Base-by-base conservation (phyloP, 2,113 vertebrate species). In the Himantopus leucocephalus region DNA sequence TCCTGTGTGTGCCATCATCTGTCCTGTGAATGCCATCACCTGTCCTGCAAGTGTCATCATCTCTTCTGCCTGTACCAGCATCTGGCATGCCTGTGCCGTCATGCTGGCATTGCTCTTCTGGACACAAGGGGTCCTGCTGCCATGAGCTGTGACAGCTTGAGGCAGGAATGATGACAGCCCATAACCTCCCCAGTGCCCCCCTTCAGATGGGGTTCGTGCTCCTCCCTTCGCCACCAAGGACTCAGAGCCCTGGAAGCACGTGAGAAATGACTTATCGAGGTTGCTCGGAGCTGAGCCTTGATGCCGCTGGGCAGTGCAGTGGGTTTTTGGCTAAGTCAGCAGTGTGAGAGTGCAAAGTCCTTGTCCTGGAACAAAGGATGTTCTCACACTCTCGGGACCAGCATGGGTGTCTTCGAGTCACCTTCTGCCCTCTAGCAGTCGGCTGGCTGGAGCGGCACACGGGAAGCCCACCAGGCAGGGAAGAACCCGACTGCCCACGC, bases 221-320 rank as follows among this genome's bases (percentile, higher is more conserved):
- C 18, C 30, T 62, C 43, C 62, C 50, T 41, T 53, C 3, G 0
- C n/a, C 32, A 45, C 15, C 6, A 1, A 41, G 3, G 32, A 29
- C 43, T 39, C 35, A 9, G 30, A 70, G n/a, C 12, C 43, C 43
- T 58, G n/a, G 14, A 10, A 55, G 2, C 34, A 14, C 0, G 0
- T 47, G 16, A 39, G 34, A 20, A 41, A 34, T 43, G 11, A 45
- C 29, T 45, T 68, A 43, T 43, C 0, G 0, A 68, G 41, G 22
- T n/a, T 16, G 9, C 39, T 23, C 4, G 2, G 20, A 64, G 43
- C 60, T 70, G 37, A 47, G 48, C 26, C 43, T 34, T 35, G n/a
- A 30, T 24, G 43, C n/a, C 2, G 3, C 56, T 39, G n/a, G 62
- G 20, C 50, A 48, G 10, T 14, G 59, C 26, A 13, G 52, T 11